Conservation (phyloP, 2,797 vertebrate genomes). For the Phalanger gymnotis region DNA sequence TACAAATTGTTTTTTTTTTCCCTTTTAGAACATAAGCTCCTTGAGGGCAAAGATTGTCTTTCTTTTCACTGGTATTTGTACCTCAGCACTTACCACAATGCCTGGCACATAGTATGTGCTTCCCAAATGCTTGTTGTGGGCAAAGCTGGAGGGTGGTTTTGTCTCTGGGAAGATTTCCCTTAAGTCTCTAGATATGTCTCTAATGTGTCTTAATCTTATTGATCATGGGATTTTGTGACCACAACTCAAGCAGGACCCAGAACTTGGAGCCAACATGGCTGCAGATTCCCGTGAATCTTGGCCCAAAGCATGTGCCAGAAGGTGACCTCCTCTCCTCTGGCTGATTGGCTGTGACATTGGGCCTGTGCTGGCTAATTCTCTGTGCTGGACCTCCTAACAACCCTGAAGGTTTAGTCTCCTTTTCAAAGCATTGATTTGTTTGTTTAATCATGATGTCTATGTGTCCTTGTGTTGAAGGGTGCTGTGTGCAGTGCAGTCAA, state of each 20-base stretch:
- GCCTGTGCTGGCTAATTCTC: neutral
- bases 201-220: neutral
- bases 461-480: constrained; percentile 40
- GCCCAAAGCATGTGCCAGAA: neutral
- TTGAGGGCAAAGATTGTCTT: neutral
- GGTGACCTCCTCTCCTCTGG: neutral
- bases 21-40: neutral
- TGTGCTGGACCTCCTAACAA: neutral
- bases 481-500: constrained; percentile 38
- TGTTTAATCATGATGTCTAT: constrained; percentile 32
- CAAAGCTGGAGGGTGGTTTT: neutral
- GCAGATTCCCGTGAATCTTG: neutral
- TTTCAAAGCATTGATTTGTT: constrained; percentile 9
- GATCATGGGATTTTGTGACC: neutral
- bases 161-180: neutral
- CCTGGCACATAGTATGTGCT: neutral
- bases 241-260: neutral
- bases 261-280: neutral
- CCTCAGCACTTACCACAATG: neutral
- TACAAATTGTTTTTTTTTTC: neutral
- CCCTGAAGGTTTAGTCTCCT: neutral
- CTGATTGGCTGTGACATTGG: neutral
- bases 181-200: neutral
- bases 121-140: too few species aligned
- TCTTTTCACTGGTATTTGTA: neutral